Conservation (phyloP, 2,888 invertebrate species). For the Sericinus montela region DNA sequence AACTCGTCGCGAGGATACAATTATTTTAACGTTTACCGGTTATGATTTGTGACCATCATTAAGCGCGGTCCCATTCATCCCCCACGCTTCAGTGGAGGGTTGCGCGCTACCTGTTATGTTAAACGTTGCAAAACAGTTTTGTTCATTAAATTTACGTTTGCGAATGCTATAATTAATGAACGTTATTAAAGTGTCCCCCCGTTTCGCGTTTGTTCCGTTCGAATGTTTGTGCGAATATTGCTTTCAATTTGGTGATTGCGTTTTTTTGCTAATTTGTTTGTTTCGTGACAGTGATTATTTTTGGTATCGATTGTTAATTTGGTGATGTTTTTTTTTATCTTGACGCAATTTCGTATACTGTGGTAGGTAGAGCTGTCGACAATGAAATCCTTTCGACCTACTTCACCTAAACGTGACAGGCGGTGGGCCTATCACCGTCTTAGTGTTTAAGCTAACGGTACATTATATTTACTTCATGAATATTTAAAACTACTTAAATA, state of each 20-base stretch:
- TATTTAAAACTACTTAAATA: no score
- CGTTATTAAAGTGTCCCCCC: conserved; percentile 1
- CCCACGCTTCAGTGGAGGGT: not conserved
- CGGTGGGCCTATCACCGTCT: no score
- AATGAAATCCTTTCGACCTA: no score
- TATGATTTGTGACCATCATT: not conserved
- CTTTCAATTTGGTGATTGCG: not conserved
- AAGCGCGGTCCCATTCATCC: no score
- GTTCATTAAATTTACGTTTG: conserved; percentile 10
- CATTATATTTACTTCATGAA: no score
- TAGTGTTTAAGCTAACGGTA: no score
- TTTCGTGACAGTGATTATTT: not conserved
- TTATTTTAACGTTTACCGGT: not conserved
- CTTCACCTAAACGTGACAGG: no score
- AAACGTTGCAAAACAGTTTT: conserved; percentile 5
- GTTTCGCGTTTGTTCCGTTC: not conserved
- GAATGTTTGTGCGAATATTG: not conserved
- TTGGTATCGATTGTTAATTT: not conserved
- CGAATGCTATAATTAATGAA: conserved; percentile 15
- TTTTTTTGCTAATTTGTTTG: not conserved
- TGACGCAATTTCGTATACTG: no score
- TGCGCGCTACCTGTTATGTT: not conserved
- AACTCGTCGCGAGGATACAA: not conserved
- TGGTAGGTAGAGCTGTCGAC: no score
- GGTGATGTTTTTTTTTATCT: no score